Conservation (phyloP, 2,797 vertebrate species). For the Microchirus variegatus region DNA sequence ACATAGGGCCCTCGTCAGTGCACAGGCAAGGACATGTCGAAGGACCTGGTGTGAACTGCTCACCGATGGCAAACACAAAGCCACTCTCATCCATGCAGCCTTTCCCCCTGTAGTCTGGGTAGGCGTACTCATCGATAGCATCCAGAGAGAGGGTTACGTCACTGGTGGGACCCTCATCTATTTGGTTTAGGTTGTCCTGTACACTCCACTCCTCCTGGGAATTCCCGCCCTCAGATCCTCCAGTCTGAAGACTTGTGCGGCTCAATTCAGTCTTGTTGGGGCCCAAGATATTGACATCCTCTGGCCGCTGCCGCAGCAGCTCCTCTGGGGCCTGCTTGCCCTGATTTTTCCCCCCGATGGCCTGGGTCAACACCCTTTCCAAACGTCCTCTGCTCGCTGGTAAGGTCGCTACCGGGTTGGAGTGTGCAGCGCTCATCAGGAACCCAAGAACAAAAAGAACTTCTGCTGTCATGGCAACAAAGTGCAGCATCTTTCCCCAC, state of each 20-base stretch:
- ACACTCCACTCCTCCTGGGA: constrained; percentile 81
- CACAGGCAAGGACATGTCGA: constrained; percentile 97
- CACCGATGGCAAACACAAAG: constrained; percentile 96
- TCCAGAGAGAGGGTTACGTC: constrained; percentile 85
- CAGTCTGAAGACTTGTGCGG: constrained; percentile 76
- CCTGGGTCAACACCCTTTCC: constrained; percentile 72
- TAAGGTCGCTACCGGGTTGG: constrained; percentile 87
- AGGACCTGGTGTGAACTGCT: constrained; percentile 95
- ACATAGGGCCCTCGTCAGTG: constrained; percentile 97
- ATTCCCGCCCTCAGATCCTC: constrained; percentile 74
- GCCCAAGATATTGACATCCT: constrained; percentile 83
- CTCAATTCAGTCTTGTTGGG: constrained; percentile 81
- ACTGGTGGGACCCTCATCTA: constrained; percentile 83
- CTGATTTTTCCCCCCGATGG: constrained; percentile 66
- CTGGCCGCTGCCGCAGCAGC: constrained; percentile 76
- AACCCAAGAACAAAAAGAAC: constrained; percentile 91
- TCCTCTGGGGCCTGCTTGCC: constrained; percentile 74
- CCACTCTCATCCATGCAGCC: constrained; percentile 98
- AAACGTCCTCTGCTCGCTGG: constrained; percentile 82
- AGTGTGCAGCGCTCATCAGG: constrained; percentile 86
- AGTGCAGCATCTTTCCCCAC: constrained; percentile 90
- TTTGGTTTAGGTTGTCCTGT: constrained; percentile 75
- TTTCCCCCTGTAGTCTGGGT: constrained; percentile 97
- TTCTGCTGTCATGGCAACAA: constrained; percentile 93
- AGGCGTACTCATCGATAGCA: constrained; percentile 92